phyloP scores from a whole-genome alignment of 2,113 vertebrate species.

The human region DNA sequence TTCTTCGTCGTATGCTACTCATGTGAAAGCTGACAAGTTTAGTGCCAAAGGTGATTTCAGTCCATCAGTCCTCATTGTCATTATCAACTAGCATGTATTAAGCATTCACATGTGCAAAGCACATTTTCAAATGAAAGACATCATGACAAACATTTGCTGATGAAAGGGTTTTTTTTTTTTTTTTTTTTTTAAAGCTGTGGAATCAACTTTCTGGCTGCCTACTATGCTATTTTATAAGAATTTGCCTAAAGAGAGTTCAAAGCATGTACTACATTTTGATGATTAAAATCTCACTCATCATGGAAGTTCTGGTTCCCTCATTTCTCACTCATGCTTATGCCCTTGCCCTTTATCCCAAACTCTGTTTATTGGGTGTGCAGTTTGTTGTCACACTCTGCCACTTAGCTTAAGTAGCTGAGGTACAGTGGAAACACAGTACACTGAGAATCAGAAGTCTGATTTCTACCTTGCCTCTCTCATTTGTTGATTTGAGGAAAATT shows the following conservation, averaged over 20 bases:
- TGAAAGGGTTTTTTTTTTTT: conserved; percentile 6
- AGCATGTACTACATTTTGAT: background rate
- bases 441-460: background rate
- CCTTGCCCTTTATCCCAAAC: background rate
- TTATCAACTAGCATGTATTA: conserved; percentile 55
- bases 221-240: conserved; percentile 11
- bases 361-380: background rate
- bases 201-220: conserved; percentile 13
- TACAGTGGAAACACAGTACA: background rate
- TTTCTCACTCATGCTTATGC: background rate
- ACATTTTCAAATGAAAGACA: conserved; percentile 70
- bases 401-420: background rate
- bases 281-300: background rate
- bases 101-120: conserved; percentile 64
- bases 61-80: conserved; percentile 55
- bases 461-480: background rate
- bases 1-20: conserved; percentile 10
- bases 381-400: background rate
- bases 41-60: conserved; percentile 65
- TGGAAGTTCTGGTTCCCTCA: background rate
- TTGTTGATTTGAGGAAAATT: background rate
- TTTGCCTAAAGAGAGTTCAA: conserved; percentile 42
- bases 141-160: conserved; percentile 55
- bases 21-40: conserved; percentile 34
- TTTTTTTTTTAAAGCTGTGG: background rate